A percentile compares a stretch with the other conserved stretches of the same genome.
Evolutionary conservation across 2,888 invertebrate genomes (phyloP).

Genomic region (Himalopsyche kuldschensis): DNA sequence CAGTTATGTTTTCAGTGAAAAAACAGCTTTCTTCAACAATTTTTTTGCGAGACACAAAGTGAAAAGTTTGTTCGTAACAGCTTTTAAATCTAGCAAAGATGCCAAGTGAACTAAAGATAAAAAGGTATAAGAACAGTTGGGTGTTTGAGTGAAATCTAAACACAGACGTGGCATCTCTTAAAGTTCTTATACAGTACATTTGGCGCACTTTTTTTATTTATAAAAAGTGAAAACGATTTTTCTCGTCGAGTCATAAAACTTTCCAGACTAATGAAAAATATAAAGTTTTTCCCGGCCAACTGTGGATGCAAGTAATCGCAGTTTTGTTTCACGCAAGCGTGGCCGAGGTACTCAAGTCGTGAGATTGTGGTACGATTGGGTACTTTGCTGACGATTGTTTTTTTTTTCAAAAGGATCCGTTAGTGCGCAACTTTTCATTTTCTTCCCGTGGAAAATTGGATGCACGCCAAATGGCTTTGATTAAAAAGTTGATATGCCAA

Average conservation of each 20-base stretch:
- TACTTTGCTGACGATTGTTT: conserved; percentile 6
- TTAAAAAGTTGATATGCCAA: conserved; percentile 28
- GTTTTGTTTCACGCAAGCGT: background rate
- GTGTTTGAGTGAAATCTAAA: background rate
- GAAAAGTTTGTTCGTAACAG: background rate
- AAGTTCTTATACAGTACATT: conserved; percentile 20
- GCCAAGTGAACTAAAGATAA: background rate
- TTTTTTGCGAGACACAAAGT: background rate
- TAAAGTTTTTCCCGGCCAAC: conserved; percentile 14
- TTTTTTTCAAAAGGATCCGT: background rate
- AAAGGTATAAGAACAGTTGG: background rate
- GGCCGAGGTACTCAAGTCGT: background rate
- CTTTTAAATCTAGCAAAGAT: background rate
- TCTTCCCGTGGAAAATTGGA: conserved; percentile 4
- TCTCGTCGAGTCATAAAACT: conserved; percentile 19
- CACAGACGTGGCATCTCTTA: conserved; percentile 3
- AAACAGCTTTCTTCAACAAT: background rate
- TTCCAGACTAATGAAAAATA: conserved; percentile 37
- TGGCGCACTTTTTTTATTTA: conserved; percentile 9
- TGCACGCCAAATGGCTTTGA: conserved; percentile 29
- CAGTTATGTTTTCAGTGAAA: background rate
- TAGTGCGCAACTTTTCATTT: conserved; percentile 15
- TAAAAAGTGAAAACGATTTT: conserved; percentile 17
- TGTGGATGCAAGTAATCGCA: background rate
- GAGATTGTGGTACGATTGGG: background rate